These are phyloP conservation scores for Mnemiopsis leidyi DNA, from an alignment of 37 sponge, comb jelly and placozoan genomes.

Conservation along the genomic window DNA sequence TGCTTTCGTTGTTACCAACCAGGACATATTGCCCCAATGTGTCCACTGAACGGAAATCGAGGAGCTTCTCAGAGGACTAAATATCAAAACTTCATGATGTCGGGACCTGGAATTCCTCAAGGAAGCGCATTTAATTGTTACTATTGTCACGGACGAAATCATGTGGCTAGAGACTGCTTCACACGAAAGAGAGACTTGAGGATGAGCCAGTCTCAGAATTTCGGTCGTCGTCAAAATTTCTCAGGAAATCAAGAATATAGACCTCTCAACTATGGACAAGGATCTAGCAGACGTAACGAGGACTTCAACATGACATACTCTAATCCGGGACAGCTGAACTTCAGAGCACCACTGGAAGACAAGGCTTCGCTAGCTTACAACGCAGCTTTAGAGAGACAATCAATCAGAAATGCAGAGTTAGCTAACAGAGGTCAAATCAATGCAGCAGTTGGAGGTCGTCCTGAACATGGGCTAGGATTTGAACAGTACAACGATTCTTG, in stretches of 20 bases:
- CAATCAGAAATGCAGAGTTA: background rate
- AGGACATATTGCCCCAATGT: background rate
- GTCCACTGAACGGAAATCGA: background rate
- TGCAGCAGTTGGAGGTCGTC: background rate
- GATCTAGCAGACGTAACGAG: too few relatives aligned
- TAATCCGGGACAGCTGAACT: background rate
- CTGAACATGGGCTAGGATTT: background rate
- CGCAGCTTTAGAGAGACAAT: background rate
- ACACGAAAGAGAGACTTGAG: background rate
- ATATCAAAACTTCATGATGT: too few relatives aligned
- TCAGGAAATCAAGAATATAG: too few relatives aligned
- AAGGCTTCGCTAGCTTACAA: background rate
- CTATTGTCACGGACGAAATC: background rate
- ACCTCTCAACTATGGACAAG: background rate
- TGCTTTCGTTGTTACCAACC: background rate
- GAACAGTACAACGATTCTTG: constrained; percentile 24
- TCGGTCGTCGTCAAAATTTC: too few relatives aligned
- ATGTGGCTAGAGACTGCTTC: background rate
- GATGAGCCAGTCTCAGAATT: background rate
- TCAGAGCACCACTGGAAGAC: background rate
- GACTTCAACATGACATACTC: background rate
- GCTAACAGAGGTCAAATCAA: background rate
- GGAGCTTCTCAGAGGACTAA: background rate
- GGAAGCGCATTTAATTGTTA: background rate
- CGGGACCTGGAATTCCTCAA: too few relatives aligned